Evolutionary conservation across 1,140 invertebrate species (phyloP), one percentile per base, ranked within the genome.

Genomic region (Platorchestia sp.): DNA sequence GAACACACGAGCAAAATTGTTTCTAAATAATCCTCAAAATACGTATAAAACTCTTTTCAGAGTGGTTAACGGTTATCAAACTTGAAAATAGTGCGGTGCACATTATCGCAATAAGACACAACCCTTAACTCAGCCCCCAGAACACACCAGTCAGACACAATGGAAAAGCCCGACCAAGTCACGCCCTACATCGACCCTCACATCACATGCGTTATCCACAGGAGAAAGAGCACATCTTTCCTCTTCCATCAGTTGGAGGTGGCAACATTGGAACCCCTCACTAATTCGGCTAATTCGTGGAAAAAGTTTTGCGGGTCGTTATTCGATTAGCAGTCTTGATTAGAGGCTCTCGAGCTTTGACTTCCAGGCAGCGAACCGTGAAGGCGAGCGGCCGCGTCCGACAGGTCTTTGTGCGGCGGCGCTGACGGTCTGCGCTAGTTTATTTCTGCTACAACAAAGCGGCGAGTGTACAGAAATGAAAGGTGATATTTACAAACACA

Each of bases 211-310:
- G 14, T 75, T 75, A 75, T 75, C 59, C 27, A 36, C 1, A 22
- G 59, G 59, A 75, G 59, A 75, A 75, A 75, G 59, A 75, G 59
- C 59, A 75, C 59, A 75, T 75, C 44, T 90, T 90, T 90, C 36
- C 87, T 44, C 91, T 45, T 45, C 91, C 45, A 93, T 93, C 45
- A 93, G 91, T 44, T 45, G 45, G 43, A 93, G 91, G 91, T 93
- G 91, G 91, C 45, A 93, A 93, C 91, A 93, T 47, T 45, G 36
- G 43, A 89, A n/a, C 91, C 91, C 91, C 91, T 93, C 45, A 45
- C 91, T 93, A 93, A 93, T 93, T 93, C 91, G 91, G 44, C 91
- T 93, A 93, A 93, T 93, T 93, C 91, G 91, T 45, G 91, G 91
- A 45, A 93, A 93, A 93, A 93, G 91, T 93, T 93, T 93, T 93